A percentile compares a stretch with the other conserved stretches of the same genome.
These are phyloP conservation scores for Styela clava DNA, from an alignment of 23 tunicate species.

Conservation along the genomic window DNA sequence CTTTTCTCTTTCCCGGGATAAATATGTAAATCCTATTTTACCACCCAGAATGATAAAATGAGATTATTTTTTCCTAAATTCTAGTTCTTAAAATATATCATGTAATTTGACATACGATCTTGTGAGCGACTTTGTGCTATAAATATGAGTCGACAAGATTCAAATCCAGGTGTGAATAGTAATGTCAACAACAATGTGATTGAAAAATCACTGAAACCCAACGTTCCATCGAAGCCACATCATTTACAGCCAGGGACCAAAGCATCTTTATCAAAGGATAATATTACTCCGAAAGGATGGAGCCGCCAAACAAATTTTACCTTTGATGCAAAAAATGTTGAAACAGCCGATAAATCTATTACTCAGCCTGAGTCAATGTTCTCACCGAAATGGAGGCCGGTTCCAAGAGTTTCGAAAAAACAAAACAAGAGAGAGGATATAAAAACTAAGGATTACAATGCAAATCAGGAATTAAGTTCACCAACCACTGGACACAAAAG, in stretches of 20 bases:
- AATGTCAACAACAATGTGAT: constrained; percentile 1
- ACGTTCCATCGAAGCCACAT: constrained; percentile 21
- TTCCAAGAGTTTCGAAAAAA: constrained; percentile 11
- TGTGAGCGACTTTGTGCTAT: too few species aligned
- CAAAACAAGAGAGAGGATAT: not conserved
- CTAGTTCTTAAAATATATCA: too few species aligned
- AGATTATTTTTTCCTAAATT: too few species aligned
- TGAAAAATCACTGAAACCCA: not conserved
- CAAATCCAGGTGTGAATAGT: not conserved
- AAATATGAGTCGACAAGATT: not conserved
- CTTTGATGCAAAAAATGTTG: not conserved
- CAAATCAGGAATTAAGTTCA: not conserved
- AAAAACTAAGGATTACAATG: not conserved
- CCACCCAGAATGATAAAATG: too few species aligned
- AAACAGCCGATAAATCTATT: too few species aligned
- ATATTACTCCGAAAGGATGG: constrained; percentile 31
- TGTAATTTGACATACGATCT: too few species aligned
- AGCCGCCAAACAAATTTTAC: not conserved
- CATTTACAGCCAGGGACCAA: not conserved
- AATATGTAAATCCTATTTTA: too few species aligned
- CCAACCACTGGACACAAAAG: not conserved
- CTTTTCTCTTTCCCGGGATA: too few species aligned
- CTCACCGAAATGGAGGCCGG: constrained; percentile 19
- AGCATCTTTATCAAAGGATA: constrained; percentile 17
- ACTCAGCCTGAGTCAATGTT: not conserved